phyloP scores from a whole-genome alignment of 2,888 invertebrate species.

The Trichopoda pennipes region DNA sequence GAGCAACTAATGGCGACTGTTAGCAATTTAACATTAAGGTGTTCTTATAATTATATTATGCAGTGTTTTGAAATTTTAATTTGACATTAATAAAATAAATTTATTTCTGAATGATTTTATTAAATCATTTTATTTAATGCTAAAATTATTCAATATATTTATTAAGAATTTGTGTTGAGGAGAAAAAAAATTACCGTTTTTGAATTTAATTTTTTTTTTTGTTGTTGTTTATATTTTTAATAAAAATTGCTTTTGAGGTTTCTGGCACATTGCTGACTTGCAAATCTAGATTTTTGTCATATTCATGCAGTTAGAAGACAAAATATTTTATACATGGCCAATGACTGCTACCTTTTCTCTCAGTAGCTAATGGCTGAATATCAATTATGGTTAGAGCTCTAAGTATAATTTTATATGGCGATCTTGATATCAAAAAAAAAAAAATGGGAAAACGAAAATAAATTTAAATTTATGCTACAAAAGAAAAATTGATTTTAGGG shows the following conservation, averaged over 20 bases:
- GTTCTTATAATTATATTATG: too few relatives aligned
- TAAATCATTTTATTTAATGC: too few relatives aligned
- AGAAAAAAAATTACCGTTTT: neutral
- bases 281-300: constrained; percentile 56
- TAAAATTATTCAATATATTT: constrained; percentile 7
- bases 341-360: neutral
- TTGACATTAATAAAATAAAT: too few relatives aligned
- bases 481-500: too few relatives aligned
- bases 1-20: too few relatives aligned
- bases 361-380: neutral
- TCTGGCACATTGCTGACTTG: constrained; percentile 52
- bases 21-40: too few relatives aligned
- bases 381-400: neutral
- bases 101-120: too few relatives aligned
- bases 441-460: neutral
- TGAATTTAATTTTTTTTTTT: too few relatives aligned
- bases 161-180: neutral
- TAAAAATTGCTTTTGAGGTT: constrained; percentile 38
- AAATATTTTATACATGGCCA: neutral
- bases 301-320: constrained; percentile 33
- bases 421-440: constrained; percentile 7
- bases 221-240: neutral
- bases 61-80: too few relatives aligned
- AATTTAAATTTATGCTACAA: neutral
- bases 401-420: neutral